Percentiles rank a stretch among this genome's conserved stretches.
These are phyloP conservation scores for Chlorocebus sabaeus DNA, from an alignment of 2,113 vertebrate species.

Conservation along the genomic window DNA sequence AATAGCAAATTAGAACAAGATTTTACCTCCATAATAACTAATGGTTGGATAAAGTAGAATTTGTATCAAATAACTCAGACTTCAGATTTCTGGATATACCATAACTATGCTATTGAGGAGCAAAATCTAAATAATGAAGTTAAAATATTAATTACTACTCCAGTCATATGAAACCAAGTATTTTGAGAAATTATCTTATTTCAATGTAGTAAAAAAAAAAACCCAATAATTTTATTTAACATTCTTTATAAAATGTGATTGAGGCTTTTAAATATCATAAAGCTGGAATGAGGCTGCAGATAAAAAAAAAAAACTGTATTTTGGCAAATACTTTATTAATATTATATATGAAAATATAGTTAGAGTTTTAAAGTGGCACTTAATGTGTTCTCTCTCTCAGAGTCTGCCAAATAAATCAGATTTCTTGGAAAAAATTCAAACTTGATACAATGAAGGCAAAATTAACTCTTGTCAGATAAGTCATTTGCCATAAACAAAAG, in stretches of 20 bases:
- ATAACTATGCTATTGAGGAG: neutral
- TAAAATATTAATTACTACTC: neutral
- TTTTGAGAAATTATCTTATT: neutral
- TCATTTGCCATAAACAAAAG: neutral
- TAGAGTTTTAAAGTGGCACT: slow-evolving; percentile 49
- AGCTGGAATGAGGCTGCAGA: neutral
- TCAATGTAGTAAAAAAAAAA: neutral
- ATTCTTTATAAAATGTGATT: slow-evolving; percentile 36
- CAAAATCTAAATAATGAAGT: neutral
- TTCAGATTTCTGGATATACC: neutral
- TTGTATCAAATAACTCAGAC: neutral
- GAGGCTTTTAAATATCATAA: slow-evolving; percentile 1
- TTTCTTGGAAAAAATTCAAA: slow-evolving; percentile 54
- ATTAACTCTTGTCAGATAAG: neutral
- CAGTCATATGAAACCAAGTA: neutral
- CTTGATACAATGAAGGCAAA: slow-evolving; percentile 36
- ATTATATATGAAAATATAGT: slow-evolving; percentile 49
- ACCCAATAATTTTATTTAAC: neutral
- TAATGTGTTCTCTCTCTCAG: slow-evolving; percentile 20
- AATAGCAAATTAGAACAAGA: slow-evolving; percentile 5
- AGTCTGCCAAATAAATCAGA: slow-evolving; percentile 56
- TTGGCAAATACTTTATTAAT: slow-evolving; percentile 46
- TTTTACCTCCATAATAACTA: neutral
- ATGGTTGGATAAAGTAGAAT: neutral
- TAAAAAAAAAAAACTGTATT: slow-evolving; percentile 24